Evolutionary conservation across 2,888 invertebrate genomes (phyloP).

Genomic region (Pyralis farinalis): DNA sequence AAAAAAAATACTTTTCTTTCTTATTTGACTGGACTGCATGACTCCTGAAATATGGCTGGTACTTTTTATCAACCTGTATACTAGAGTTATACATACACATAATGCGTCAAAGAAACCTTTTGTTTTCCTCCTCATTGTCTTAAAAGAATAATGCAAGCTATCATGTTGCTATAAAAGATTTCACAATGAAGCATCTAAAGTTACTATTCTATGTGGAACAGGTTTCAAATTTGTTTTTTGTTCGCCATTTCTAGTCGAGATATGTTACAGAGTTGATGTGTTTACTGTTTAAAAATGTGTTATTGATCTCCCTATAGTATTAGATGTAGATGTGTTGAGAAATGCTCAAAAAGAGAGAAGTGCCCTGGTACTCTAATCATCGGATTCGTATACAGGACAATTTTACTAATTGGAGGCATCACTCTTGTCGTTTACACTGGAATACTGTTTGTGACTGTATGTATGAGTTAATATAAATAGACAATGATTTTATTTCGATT

Average conservation of each 20-base stretch:
- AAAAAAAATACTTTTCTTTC: too few species aligned
- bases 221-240: conserved; percentile 43
- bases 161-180: conserved; percentile 25
- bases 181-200: conserved; percentile 30
- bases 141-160: conserved; percentile 36
- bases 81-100: too few species aligned
- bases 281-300: conserved; percentile 17
- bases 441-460: conserved; percentile 67
- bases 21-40: too few species aligned
- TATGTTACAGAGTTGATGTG: conserved; percentile 30
- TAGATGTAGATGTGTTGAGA: conserved; percentile 31
- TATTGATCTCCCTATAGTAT: conserved; percentile 12
- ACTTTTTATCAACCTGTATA: too few species aligned
- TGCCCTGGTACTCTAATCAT: conserved; percentile 66
- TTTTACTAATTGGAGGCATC: conserved; percentile 53
- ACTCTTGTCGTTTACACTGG: conserved; percentile 64
- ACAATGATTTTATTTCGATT: too few species aligned
- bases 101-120: too few species aligned
- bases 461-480: too few species aligned
- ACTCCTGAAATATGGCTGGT: too few species aligned
- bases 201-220: conserved; percentile 45
- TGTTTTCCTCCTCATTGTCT: conserved; percentile 39
- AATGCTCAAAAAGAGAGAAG: conserved; percentile 74
- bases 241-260: conserved; percentile 42
- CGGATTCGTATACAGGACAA: conserved; percentile 62